Percentiles rank a stretch among this genome's conserved stretches.
phyloP scores from a whole-genome alignment of 2,888 invertebrate species.

The Cosmia trapezina region DNA sequence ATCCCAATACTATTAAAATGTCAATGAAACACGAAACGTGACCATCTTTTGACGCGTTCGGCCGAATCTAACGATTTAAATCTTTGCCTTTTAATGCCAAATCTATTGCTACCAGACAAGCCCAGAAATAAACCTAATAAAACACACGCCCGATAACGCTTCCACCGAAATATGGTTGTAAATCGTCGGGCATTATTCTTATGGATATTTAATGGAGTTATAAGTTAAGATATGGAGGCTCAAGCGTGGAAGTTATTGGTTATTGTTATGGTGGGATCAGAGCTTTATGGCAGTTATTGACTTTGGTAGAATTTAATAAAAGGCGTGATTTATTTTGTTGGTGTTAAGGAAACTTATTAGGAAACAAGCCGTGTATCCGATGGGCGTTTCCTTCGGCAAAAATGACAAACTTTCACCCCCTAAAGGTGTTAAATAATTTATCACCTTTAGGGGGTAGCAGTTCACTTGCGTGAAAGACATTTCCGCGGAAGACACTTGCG shows the following conservation, averaged over 20 bases:
- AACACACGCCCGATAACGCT: conserved; percentile 19
- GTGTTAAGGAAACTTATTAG: not conserved
- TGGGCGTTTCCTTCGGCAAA: no score
- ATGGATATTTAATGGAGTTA: conserved; percentile 54
- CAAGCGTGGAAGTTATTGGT: conserved; percentile 37
- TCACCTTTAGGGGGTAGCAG: no score
- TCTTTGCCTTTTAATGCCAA: not conserved
- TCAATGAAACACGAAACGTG: not conserved
- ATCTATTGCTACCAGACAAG: conserved; percentile 17
- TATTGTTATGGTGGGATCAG: conserved; percentile 28
- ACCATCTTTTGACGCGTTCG: not conserved
- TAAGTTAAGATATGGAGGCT: conserved; percentile 36
- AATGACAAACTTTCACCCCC: no score
- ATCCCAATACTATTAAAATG: not conserved
- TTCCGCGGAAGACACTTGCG: no score
- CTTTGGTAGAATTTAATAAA: conserved; percentile 35
- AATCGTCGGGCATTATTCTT: conserved; percentile 56
- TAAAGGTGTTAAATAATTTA: no score
- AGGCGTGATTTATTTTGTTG: conserved; percentile 7
- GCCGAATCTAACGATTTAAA: not conserved
- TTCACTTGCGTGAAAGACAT: no score
- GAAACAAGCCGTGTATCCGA: no score
- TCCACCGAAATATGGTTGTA: conserved; percentile 35
- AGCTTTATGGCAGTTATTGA: conserved; percentile 16
- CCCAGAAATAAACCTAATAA: not conserved